Percentiles rank a stretch among this genome's conserved stretches.
Evolutionary conservation across 2,888 invertebrate species (phyloP).

Genomic region (Helleia helle): DNA sequence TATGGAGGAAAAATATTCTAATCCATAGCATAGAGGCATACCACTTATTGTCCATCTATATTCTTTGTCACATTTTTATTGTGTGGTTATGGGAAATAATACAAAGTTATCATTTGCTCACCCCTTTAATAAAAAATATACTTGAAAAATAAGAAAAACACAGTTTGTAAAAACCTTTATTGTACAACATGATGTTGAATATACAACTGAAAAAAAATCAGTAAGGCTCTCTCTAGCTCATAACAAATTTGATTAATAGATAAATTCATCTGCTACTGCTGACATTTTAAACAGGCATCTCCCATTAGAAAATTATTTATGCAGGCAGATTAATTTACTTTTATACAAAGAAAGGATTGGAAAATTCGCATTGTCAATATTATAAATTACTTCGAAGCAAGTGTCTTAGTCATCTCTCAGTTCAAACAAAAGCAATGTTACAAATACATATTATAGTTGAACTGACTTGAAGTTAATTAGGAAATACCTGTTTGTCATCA

Average conservation of each 20-base stretch:
- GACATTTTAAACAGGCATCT: constrained; percentile 47
- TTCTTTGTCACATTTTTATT: constrained; percentile 15
- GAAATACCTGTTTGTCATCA: background rate
- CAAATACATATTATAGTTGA: too few species aligned
- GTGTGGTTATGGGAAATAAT: constrained; percentile 58
- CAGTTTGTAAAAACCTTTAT: constrained; percentile 63
- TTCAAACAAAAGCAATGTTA: too few species aligned
- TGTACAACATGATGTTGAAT: constrained; percentile 42
- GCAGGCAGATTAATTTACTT: too few species aligned
- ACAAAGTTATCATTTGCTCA: constrained; percentile 51
- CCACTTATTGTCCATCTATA: constrained; percentile 25
- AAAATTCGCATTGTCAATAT: too few species aligned
- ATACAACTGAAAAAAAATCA: constrained; percentile 54
- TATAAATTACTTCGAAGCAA: too few species aligned
- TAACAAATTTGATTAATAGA: constrained; percentile 17
- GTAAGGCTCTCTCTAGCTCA: constrained; percentile 13
- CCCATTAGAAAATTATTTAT: constrained; percentile 22
- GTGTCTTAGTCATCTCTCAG: too few species aligned
- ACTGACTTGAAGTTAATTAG: background rate
- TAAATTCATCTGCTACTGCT: constrained; percentile 33
- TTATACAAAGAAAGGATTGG: too few species aligned
- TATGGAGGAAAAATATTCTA: constrained; percentile 60
- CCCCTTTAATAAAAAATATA: constrained; percentile 45
- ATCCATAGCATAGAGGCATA: constrained; percentile 40
- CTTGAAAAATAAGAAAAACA: constrained; percentile 62